Evolutionary conservation across 2,888 invertebrate genomes (phyloP).

Genomic region (Tetranychus truncatus): DNA sequence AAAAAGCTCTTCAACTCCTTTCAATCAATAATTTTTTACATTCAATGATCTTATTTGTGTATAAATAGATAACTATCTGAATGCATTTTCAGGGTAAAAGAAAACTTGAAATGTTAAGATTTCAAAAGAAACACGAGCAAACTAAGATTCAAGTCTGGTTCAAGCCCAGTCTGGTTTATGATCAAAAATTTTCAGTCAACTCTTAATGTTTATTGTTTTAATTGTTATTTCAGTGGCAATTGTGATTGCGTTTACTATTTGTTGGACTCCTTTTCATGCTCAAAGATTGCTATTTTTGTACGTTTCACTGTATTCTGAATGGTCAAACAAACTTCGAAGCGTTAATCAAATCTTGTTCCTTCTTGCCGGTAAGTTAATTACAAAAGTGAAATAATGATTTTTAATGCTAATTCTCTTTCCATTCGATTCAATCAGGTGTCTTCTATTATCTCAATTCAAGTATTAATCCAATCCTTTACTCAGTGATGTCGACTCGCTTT

Average conservation of each 20-base stretch:
- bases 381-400: background rate
- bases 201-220: no score
- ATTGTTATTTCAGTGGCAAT: slow-evolving; percentile 32
- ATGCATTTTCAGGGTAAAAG: no score
- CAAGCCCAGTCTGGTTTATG: no score
- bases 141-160: no score
- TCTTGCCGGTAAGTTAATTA: slow-evolving; percentile 31
- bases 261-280: slow-evolving; percentile 37
- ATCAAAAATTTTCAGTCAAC: no score
- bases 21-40: no score
- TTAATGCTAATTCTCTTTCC: background rate
- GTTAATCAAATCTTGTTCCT: slow-evolving; percentile 33
- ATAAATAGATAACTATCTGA: no score
- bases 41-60: no score
- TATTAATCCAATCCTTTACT: slow-evolving; percentile 28
- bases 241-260: slow-evolving; percentile 35
- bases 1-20: no score
- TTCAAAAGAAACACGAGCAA: no score
- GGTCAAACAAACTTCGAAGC: slow-evolving; percentile 31
- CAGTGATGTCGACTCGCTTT: slow-evolving; percentile 29
- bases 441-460: slow-evolving; percentile 29
- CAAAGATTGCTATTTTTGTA: slow-evolving; percentile 34
- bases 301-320: slow-evolving; percentile 28
- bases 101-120: no score
- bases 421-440: slow-evolving; percentile 24